Evolutionary conservation across 2,797 vertebrate species (phyloP), one percentile per base, ranked within the genome.

Genomic region (Eremophila alpestris): DNA sequence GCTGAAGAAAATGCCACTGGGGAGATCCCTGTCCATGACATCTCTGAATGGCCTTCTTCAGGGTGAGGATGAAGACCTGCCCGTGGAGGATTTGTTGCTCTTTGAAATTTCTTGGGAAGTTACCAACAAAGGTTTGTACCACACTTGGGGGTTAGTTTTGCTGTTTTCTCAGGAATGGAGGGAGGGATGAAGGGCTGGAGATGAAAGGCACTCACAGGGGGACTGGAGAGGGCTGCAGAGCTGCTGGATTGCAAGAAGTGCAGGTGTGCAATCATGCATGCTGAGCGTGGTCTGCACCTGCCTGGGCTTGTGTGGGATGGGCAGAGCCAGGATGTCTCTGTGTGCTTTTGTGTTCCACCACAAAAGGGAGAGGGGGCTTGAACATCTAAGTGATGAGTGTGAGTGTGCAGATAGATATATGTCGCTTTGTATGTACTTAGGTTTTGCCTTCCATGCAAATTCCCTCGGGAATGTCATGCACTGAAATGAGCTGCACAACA

Each of bases 101-200:
- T 99, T 99, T 21, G 99, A 99, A 97, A 97, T 99, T n/a, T 97
- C 99, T 63, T 99, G 99, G 99, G 99, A 99, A 96, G 99, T 99
- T 90, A 98, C 99, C 82, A 99, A 99, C 97, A 99, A 99, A 99
- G 99, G 99, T 99, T 91, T 94, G 98, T 97, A 73, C 69, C 69
- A 6, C 13, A 5, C n/a, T 18, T 24, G 41, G 52, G 41, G 43
- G 22, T 60, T 30, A 8, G 7, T 36, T 27, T 30, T 2, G 8
- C 46, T 64, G 18, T 62, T 89, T 79, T 32, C 10, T 8, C 0
- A 1, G 56, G 45, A 40, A 18, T 6, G 23, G 43, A 27, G 64
- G 87, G 51, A 82, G 62, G 34, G 12, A 3, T n/a, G 63, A 38
- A 63, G 58, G 62, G 36, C 24, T 67, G 45, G 56, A 19, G 12